Evolutionary conservation across 37 sponge, comb jelly and placozoan species (phyloP).

Genomic region (Agelas oroides): DNA sequence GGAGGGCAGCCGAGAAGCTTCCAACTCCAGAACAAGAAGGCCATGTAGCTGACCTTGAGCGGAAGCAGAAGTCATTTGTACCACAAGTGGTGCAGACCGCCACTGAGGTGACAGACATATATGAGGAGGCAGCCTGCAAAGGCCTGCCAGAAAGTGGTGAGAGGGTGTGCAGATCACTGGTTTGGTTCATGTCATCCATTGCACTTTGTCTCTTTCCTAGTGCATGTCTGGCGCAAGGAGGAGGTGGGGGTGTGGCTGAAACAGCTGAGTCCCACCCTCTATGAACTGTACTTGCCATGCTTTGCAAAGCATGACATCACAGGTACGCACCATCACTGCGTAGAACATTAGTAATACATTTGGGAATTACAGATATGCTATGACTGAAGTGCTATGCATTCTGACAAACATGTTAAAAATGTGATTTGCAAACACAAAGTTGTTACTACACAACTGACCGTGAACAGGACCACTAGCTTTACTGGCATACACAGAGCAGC

Average conservation of each 20-base stretch:
- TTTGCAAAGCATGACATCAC: slow-evolving; percentile 70
- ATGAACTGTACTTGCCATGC: slow-evolving; percentile 24
- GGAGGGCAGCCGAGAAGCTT: not conserved
- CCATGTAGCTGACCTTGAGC: not conserved
- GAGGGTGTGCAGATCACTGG: not conserved
- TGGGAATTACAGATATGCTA: no score
- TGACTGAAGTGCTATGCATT: no score
- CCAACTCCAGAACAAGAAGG: not conserved
- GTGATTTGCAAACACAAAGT: no score
- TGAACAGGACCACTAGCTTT: no score
- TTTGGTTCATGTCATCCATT: not conserved
- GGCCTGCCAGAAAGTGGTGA: slow-evolving; percentile 25
- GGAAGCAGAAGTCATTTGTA: not conserved
- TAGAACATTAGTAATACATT: no score
- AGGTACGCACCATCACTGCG: slow-evolving; percentile 40
- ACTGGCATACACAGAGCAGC: no score
- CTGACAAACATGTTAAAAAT: no score
- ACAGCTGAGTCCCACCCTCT: slow-evolving; percentile 56
- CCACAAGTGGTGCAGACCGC: not conserved
- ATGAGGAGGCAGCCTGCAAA: not conserved
- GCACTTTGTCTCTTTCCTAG: slow-evolving; percentile 17
- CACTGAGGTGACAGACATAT: not conserved
- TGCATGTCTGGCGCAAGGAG: slow-evolving; percentile 45
- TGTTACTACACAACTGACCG: no score
- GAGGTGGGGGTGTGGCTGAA: slow-evolving; percentile 56